Evolutionary conservation across 2,113 vertebrate genomes (phyloP), one percentile per base, ranked within the genome.

Genomic region (Hipposideros armiger): DNA sequence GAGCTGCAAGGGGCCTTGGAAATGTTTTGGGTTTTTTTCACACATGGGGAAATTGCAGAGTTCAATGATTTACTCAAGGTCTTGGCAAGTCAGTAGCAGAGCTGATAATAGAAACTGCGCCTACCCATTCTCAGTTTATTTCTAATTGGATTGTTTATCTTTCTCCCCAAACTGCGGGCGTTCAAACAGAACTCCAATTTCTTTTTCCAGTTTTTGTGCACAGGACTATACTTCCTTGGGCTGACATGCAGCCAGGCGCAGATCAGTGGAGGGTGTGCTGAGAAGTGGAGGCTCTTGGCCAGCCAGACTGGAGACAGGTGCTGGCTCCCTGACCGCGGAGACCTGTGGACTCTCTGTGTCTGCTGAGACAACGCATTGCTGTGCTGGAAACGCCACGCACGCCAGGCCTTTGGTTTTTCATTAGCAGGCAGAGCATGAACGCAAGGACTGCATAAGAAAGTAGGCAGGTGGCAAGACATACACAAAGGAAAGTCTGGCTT

Each of bases 251-350:
- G 52, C 19, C 11, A 11, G 70, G 40, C 20, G 70, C 22, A 5
- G 22, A 45, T 45, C 40, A n/a, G 22, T 32, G n/a, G 22, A 36
- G 20, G 50, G 40, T 2, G 4, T 11, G 32, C 56, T 2, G 32
- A 70, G 11, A 52, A 20, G 19, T 0, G 22, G 64, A 11, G n/a
- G n/a, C 20, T 5, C 4, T 5, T 2, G 7, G 13, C 14, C 5
- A 1, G 60, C n/a, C 22, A 5, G 0, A 0, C 1, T 40, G 30
- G 26, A 36, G 36, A 28, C 2, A 24, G 16, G 30, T 4, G 0
- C 15, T 19, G 2, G 26, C 3, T 50, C 11, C 16, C 11, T 2
- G n/a, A 24, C 15, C 19, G 0, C 0, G 1, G 17, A 82, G 40
- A 69, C 6, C 30, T 13, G 6, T 26, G 28, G 24, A 42, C 32